Evolutionary conservation across 2,113 vertebrate genomes (phyloP).

Genomic region (Caranx melampygus): DNA sequence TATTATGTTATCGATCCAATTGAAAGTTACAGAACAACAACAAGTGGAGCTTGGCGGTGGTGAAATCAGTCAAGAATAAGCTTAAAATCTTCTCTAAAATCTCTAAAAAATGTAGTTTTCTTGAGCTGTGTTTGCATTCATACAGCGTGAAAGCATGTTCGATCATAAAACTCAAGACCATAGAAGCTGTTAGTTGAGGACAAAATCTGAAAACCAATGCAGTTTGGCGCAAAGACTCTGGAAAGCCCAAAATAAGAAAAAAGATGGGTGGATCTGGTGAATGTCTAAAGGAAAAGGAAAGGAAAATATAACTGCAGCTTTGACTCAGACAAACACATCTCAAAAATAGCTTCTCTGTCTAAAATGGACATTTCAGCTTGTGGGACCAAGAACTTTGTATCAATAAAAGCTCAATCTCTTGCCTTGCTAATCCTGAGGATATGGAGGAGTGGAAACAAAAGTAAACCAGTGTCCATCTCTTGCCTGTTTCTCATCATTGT

Average conservation of each 20-base stretch:
- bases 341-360: slow-evolving; percentile 26
- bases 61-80: not conserved
- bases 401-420: slow-evolving; percentile 28
- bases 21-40: not conserved
- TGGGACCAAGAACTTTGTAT: slow-evolving; percentile 12
- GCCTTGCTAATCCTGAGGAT: slow-evolving; percentile 11
- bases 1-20: not conserved
- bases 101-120: not conserved
- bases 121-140: not conserved
- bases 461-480: slow-evolving; percentile 12
- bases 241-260: slow-evolving; percentile 38
- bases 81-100: not conserved
- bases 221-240: slow-evolving; percentile 26
- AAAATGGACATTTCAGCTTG: slow-evolving; percentile 12
- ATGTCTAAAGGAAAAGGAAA: slow-evolving; percentile 19
- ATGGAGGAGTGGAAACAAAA: slow-evolving; percentile 19
- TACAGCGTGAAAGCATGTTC: not conserved
- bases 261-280: slow-evolving; percentile 50
- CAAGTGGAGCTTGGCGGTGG: not conserved
- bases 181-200: slow-evolving; percentile 19
- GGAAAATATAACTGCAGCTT: slow-evolving; percentile 47
- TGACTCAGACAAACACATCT: slow-evolving; percentile 26
- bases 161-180: slow-evolving; percentile 6
- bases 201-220: not conserved
- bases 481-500: slow-evolving; percentile 18